Percentiles rank a stretch among this genome's conserved stretches.
These are phyloP conservation scores for Calonectris borealis DNA, from an alignment of 2,113 vertebrate species.

Conservation along the genomic window DNA sequence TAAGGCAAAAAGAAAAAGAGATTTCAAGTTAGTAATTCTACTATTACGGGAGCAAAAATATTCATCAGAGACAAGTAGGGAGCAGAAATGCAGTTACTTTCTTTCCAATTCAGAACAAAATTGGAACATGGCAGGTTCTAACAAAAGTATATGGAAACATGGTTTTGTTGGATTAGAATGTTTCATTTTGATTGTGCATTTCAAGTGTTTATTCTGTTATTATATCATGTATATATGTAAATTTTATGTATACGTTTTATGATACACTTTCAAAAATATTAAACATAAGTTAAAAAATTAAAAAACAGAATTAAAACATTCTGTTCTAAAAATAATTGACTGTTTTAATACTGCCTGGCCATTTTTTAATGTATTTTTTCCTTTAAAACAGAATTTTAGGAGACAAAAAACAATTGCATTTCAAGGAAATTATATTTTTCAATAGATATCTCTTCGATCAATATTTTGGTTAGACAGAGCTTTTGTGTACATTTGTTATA, in stretches of 20 bases:
- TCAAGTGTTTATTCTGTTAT: neutral
- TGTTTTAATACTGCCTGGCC: neutral
- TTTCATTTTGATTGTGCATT: neutral
- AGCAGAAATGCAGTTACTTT: neutral
- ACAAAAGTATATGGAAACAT: neutral
- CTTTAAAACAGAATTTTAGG: neutral
- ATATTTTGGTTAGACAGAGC: neutral
- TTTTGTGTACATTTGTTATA: neutral
- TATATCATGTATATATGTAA: neutral
- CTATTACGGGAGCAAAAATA: neutral
- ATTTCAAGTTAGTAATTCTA: neutral
- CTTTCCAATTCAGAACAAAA: neutral
- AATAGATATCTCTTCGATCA: neutral
- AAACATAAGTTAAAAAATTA: neutral
- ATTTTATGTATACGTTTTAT: neutral
- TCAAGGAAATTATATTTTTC: neutral
- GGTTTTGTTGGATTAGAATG: neutral
- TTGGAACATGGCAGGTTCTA: neutral
- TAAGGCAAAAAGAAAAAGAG: neutral
- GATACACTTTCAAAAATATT: neutral
- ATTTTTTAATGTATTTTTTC: neutral
- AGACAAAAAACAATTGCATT: neutral
- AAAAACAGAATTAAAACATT: neutral
- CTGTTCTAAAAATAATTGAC: neutral
- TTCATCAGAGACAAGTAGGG: neutral